Base-by-base conservation (phyloP, 2,888 invertebrate species). In the Meiosimyza decipiens region DNA sequence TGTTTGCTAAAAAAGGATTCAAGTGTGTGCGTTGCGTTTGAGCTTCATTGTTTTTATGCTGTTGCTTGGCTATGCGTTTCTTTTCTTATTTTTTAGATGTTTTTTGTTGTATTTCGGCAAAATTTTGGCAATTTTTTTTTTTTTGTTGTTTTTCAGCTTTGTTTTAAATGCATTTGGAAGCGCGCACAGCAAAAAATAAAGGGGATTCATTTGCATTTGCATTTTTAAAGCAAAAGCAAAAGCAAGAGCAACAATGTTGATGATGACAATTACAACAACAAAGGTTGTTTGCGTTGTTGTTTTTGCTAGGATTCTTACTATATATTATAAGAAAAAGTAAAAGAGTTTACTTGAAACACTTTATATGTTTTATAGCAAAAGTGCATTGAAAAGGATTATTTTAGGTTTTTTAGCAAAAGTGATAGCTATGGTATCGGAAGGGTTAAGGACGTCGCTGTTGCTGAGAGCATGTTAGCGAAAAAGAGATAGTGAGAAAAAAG, bases 121-220 rank as follows among this genome's bases (percentile, higher is more conserved):
- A 76, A 76, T 76, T 76, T 78, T 74, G 79, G 78, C 78, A 78
- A 77, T 75, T 76, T 71, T 22, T 33, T 40, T 40, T 6, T 33
- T 28, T 18, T 33, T n/a, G n/a, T n/a, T n/a, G n/a, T n/a, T n/a
- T n/a, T n/a, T 57, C 47, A 67, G 69, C 71, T 70, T 71, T 73
- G 69, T 73, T 74, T 76, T 70, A 76, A 28, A 73, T 76, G 74
- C 73, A 73, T 72, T 71, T 64, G 40, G 50, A 33, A 64, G 33
- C 64, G 47, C 50, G 28, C 55, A 22, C 18, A 15, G 15, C 22
- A 59, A 6, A 28, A 7, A 57, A 47, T 22, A 64, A 18, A 50
- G 13, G n/a, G 47, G 55, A 52, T 51, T 65, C 51, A 33, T 65
- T 65, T 65, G 65, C 51, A 65, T 65, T n/a, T 40, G 60, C 33